phyloP scores from a whole-genome alignment of 2,797 vertebrate genomes.

The Garrulus glandarius region DNA sequence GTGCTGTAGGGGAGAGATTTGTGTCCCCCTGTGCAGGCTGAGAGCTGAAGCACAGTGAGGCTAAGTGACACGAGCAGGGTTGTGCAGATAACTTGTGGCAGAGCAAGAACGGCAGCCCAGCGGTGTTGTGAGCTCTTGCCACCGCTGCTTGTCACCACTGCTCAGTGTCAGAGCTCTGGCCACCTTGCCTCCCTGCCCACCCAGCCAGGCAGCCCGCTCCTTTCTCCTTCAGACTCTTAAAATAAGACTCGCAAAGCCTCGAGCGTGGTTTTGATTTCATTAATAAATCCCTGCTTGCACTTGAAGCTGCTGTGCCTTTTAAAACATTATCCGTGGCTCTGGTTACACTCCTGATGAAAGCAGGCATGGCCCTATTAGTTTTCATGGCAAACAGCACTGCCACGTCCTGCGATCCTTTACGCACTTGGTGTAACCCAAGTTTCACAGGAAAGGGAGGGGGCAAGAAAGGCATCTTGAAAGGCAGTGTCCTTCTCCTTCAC shows the following conservation, averaged over 20 bases:
- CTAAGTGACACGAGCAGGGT: neutral
- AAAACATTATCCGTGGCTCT: constrained; percentile 59
- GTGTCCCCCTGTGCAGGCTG: neutral
- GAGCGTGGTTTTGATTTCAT: constrained; percentile 52
- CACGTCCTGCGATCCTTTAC: neutral
- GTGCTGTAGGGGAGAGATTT: neutral
- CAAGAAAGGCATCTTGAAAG: neutral
- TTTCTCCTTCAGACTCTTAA: constrained; percentile 53
- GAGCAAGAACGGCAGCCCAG: neutral
- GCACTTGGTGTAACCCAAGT: neutral
- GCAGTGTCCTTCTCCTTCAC: neutral
- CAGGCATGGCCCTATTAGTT: constrained; percentile 56
- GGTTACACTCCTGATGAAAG: constrained; percentile 65
- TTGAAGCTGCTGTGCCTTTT: constrained; percentile 61
- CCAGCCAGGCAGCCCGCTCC: neutral
- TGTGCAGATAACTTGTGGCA: neutral
- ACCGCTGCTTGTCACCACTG: neutral
- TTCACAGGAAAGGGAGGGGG: neutral
- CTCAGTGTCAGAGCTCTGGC: neutral
- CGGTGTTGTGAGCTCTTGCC: neutral
- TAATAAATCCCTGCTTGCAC: constrained; percentile 65
- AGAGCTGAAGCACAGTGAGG: neutral
- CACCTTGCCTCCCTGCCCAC: neutral
- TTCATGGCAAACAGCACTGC: constrained; percentile 46
- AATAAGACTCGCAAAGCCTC: constrained; percentile 46